phyloP scores from a whole-genome alignment of 1,140 invertebrate genomes.

The Stegodyphus dumicola region DNA sequence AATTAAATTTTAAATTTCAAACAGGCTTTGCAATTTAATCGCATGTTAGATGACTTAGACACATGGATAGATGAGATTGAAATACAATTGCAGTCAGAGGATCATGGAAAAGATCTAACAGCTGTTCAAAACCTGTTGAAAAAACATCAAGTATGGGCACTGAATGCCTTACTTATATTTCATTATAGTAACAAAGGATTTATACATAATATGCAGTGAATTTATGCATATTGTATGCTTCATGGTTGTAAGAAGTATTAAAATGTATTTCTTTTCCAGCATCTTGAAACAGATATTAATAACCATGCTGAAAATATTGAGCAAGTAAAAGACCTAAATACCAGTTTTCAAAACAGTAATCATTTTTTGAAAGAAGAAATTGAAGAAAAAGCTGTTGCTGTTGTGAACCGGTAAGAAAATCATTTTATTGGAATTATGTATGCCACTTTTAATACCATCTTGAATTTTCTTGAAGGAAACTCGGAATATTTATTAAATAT shows the following conservation, averaged over 20 bases:
- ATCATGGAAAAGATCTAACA: conserved; percentile 83
- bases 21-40: conserved; percentile 83
- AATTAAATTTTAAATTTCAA: background rate
- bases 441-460: background rate
- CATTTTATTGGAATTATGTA: background rate
- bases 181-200: background rate
- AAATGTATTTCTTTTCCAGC: conserved; percentile 65
- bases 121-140: conserved; percentile 87
- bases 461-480: too few relatives aligned
- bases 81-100: conserved; percentile 81
- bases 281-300: conserved; percentile 82
- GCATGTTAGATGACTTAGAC: conserved; percentile 89
- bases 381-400: conserved; percentile 76
- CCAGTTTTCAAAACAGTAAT: conserved; percentile 78
- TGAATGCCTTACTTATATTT: background rate
- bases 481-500: too few relatives aligned
- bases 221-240: background rate
- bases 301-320: conserved; percentile 83
- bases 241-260: too few relatives aligned
- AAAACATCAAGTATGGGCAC: conserved; percentile 63
- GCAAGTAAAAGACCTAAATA: conserved; percentile 80
- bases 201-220: background rate
- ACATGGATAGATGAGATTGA: conserved; percentile 91
- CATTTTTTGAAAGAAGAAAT: conserved; percentile 90
- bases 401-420: conserved; percentile 74